Evolutionary conservation across 1,140 invertebrate species (phyloP), one percentile per base, ranked within the genome.

Genomic region (Aculops lycopersici): DNA sequence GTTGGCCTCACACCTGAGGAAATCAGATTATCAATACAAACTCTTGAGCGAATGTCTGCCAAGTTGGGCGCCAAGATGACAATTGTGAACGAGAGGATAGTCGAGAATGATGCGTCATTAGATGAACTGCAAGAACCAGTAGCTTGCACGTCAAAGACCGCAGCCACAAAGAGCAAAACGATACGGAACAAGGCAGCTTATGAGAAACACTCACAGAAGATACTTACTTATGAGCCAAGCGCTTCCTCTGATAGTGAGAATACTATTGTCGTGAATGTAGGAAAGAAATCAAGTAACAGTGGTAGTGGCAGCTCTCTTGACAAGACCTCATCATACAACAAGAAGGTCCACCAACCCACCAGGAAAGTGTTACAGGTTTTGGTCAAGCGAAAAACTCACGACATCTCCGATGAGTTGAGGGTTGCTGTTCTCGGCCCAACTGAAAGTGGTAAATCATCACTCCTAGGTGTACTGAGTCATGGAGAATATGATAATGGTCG

Each of bases 401-500:
- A 83, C 50, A 73, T 84, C 48, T 78, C 70, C 50, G 63, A 81
- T 37, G 81, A 92, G 52, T 59, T 92, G 17, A 60, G 86, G 43
- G 67, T 92, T 15, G 83, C 81, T 0, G 81, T 94, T 16, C 65
- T 90, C 49, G 86, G 86, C 1, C 77, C 74, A 50, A 77, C 78
- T 40, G 81, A 92, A 61, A 75, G 75, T 5, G 84, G 84, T 2
- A 90, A 90, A 55, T 84, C 77, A 19, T 88, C 81, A 2, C 60
- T 92, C 17, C 63, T 90, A 20, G 38, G 40, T 41, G 84, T 94
- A 8, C 58, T 97, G 13, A 92, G 83, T 1, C 80, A 92, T 57
- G 84, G 86, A 17, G 75, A 79, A 56, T 58, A 86, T 39, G 88
- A 95, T 55, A 94, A 95, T 61, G 88, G 90, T 0, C 58, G 36